Base-by-base conservation (phyloP, 2,113 vertebrate species). In the Vireo altiloquus region DNA sequence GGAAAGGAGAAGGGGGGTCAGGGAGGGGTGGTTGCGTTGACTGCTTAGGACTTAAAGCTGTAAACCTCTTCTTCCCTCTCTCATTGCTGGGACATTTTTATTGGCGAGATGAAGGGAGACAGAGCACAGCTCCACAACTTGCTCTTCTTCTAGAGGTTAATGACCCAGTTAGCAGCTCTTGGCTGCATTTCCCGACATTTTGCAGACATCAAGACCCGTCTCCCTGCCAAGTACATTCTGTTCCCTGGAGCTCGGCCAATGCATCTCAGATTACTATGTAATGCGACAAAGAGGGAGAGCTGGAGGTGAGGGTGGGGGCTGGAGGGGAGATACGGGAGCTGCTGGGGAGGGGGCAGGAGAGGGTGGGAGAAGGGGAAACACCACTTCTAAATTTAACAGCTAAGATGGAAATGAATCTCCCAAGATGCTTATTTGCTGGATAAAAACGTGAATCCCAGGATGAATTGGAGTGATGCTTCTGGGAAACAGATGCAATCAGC, bases 131-230 rank as follows among this genome's bases (percentile, higher is more conserved):
- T 97, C 83, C 95, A 96, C 96, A 96, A 97, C 97, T 97, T 97
- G 97, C 97, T 97, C 97, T 97, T 98, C 98, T 98, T 97, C 96
- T 97, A 96, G 98, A 98, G 98, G 98, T 98, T 98, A 98, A 98
- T 98, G 98, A 98, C 98, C 98, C 98, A 98, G 98, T 98, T 98
- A 98, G 98, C 98, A 97, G 98, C 97, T 98, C 98, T 98, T 98
- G 98, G 98, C 98, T 98, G 97, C 97, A 96, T 97, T 98, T 98
- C 95, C 98, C 98, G 98, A 98, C 98, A 98, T 98, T 98, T 98
- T 98, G 98, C 98, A 98, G 98, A 98, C 98, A 98, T 98, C 97
- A 97, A 98, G 97, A 96, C 97, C 97, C 92, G 96, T 94, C 96
- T 95, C 95, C 94, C 96, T 98, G 98, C 98, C 98, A 98, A 98